phyloP scores from a whole-genome alignment of 2,113 vertebrate species.

The Notothenia rossii region DNA sequence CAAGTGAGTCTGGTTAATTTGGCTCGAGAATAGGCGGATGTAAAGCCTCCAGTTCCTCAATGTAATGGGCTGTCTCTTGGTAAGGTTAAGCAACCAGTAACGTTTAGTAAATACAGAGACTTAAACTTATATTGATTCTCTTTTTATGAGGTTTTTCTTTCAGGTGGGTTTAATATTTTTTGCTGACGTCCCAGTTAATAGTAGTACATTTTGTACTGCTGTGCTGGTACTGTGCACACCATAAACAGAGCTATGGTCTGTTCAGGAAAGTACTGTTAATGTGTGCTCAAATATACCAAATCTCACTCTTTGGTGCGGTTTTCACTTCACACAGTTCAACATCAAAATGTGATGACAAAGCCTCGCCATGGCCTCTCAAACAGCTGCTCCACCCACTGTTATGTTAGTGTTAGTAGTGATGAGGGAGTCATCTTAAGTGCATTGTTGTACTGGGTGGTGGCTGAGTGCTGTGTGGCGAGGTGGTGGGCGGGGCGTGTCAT shows the following conservation, averaged over 20 bases:
- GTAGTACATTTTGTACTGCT: no score
- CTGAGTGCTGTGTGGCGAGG: slow-evolving; percentile 62
- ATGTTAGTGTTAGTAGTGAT: slow-evolving; percentile 69
- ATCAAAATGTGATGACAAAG: slow-evolving; percentile 55
- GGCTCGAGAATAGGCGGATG: no score
- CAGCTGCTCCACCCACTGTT: slow-evolving; percentile 64
- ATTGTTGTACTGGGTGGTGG: slow-evolving; percentile 79
- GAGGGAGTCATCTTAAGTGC: slow-evolving; percentile 75
- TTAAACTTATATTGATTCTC: no score
- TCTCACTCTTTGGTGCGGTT: slow-evolving; percentile 28
- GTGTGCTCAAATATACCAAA: neutral
- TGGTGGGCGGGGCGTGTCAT: slow-evolving; percentile 83
- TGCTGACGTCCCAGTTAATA: no score
- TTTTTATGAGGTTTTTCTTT: no score
- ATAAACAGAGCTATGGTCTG: slow-evolving; percentile 2
- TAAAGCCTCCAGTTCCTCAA: no score
- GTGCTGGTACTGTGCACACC: slow-evolving; percentile 4
- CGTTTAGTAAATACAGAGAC: no score
- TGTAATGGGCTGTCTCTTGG: no score
- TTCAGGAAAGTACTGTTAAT: slow-evolving; percentile 11
- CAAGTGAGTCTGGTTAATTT: no score
- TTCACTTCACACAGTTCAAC: slow-evolving; percentile 27
- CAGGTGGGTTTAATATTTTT: no score
- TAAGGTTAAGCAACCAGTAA: no score
- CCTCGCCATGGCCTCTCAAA: slow-evolving; percentile 51